Evolutionary conservation across 2,113 vertebrate genomes (phyloP), one percentile per base, ranked within the genome.

Genomic region (Cheirogaleus medius): DNA sequence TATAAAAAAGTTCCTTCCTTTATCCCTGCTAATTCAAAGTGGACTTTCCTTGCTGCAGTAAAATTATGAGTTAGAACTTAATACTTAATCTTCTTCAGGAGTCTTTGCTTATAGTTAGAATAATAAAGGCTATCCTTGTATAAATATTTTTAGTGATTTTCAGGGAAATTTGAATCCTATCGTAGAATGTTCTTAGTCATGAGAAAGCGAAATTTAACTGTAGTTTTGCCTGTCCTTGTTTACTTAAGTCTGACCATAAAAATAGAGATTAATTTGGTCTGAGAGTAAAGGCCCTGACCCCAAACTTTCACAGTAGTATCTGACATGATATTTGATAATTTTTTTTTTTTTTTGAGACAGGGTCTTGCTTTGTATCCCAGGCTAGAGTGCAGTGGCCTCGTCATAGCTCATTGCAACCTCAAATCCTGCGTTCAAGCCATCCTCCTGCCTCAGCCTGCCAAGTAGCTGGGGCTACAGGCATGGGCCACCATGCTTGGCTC

Each of bases 161-260:
- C 66, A 73, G 63, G 73, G 78, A 96, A 91, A 93, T 95, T 76
- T 90, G 47, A 93, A 58, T 96, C 64, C 15, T 82, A 0, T 60
- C 47, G n/a, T 8, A 1, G 52, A 95, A 1, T 97, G 23, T 18
- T 83, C 3, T 44, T 74, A 81, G 23, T 77, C 58, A 90, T 92
- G 91, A 90, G 54, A 90, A 68, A 25, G 86, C 87, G 54, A 90
- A 68, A 32, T 89, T 89, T 83, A 95, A 82, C 34, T 63, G n/a
- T 73, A 29, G 13, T 81, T 95, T 93, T 97, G 25, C 74, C 29
- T 87, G 34, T 58, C 83, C 27, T 96, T 91, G 49, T 93, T 97
- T 66, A 68, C 49, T 2, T 91, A 81, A 69, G 25, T 74, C 81
- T 93, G 52, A 37, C 34, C 44, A 25, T 87, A 94, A 95, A 96